Evolutionary conservation across 2,888 invertebrate genomes (phyloP), one percentile per base, ranked within the genome.

Genomic region (Drosophila cognata): DNA sequence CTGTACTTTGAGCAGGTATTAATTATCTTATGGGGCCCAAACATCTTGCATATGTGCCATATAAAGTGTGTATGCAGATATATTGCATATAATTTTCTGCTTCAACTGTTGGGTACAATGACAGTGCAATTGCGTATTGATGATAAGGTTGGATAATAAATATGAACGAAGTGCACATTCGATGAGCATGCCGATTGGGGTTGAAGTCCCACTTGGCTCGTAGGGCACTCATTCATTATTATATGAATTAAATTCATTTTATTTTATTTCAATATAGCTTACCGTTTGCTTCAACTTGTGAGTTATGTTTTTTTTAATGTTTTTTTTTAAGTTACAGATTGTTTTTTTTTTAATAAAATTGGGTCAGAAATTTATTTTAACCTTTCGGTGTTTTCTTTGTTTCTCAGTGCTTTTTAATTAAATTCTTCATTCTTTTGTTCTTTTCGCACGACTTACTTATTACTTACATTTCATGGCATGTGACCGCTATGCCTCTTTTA

Each of bases 21-120:
- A 82, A 80, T 80, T 79, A 71, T 69, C 57, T 53, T 68, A 28
- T 21, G 46, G 33, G n/a, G 28, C 35, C 25, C 38, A 36, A 59
- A 10, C 50, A 65, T 72, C 52, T 77, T 75, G 46, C 28, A 38
- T 36, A 25, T 8, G 36, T 29, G 25, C 28, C 1, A 35, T 21
- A 31, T 53, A 16, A 53, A 25, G 18, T 28, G 13, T 28, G n/a
- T n/a, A n/a, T 28, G 28, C 28, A 35, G 25, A 31, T 41, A 18
- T 29, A 62, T 64, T 74, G 64, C 74, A 84, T 61, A 77, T 79
- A 46, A 84, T 84, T 88, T 82, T 88, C 86, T 52, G 87, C 74
- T 65, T 66, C 74, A 67, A 51, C 67, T 85, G 85, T 46, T 50
- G 28, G 41, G 51, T 41, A 70, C n/a, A 70, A 62, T 35, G 50